Conservation (phyloP, 2,113 vertebrate species). For the Charina bottae region DNA sequence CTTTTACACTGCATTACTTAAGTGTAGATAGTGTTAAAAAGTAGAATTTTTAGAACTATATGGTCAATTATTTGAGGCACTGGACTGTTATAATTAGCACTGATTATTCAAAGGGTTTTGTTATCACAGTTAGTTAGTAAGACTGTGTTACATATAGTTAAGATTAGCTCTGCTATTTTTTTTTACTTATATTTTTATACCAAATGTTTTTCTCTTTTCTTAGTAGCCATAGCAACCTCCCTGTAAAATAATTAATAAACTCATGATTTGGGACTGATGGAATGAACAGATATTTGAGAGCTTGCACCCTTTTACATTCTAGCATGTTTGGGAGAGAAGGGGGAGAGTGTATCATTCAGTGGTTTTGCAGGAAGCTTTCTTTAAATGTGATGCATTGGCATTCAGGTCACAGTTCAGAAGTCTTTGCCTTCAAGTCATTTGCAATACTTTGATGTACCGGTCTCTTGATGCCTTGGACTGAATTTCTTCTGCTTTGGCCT, state of each 20-base stretch:
- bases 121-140: not conserved
- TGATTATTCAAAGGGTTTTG: slow-evolving; percentile 5
- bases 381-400: not conserved
- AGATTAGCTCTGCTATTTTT: not conserved
- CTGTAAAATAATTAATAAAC: not conserved
- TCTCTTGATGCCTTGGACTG: not conserved
- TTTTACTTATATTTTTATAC: not conserved
- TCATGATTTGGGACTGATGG: not conserved
- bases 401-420: not conserved
- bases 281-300: not conserved
- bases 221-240: not conserved
- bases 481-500: not conserved
- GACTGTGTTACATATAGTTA: not conserved
- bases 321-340: not conserved
- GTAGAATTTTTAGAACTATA: not conserved
- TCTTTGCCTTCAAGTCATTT: not conserved
- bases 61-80: not conserved
- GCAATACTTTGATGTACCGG: not conserved
- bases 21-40: not conserved
- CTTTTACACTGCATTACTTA: not conserved
- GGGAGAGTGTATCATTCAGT: not conserved
- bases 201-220: not conserved
- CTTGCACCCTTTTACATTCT: not conserved
- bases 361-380: not conserved
- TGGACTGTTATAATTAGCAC: not conserved